These are phyloP conservation scores for Hylomyscus alleni DNA, from an alignment of 2,797 vertebrate species.

Conservation along the genomic window DNA sequence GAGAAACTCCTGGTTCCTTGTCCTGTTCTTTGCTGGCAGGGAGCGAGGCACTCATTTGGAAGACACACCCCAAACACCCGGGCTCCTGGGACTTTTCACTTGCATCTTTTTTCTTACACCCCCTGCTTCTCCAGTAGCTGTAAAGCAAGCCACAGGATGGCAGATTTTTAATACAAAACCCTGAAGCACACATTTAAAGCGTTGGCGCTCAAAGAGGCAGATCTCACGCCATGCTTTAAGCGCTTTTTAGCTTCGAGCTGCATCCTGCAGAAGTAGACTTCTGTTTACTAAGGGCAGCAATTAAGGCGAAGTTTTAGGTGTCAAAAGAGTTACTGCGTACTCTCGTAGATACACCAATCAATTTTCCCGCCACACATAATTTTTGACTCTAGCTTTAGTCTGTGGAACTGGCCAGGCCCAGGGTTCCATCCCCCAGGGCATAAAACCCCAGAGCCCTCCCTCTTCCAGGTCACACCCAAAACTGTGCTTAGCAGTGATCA, in stretches of 20 bases:
- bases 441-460: background rate
- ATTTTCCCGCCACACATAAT: background rate
- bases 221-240: background rate
- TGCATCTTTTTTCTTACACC: background rate
- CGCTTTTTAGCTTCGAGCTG: background rate
- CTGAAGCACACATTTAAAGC: background rate
- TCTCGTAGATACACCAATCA: background rate
- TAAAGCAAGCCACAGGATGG: background rate
- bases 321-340: background rate
- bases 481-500: background rate
- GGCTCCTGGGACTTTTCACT: background rate
- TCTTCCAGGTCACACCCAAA: background rate
- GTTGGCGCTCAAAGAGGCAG: background rate
- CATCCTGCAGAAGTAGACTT: background rate
- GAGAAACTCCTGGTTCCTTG: background rate
- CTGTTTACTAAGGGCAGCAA: constrained; percentile 4
- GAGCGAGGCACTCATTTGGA: background rate
- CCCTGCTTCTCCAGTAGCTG: background rate
- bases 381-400: background rate
- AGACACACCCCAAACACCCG: background rate
- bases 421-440: no score
- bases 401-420: background rate
- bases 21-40: background rate
- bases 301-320: background rate
- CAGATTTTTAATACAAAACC: background rate